These are phyloP conservation scores for Trogon melanurus DNA, from an alignment of 2,113 vertebrate genomes.

Conservation along the genomic window DNA sequence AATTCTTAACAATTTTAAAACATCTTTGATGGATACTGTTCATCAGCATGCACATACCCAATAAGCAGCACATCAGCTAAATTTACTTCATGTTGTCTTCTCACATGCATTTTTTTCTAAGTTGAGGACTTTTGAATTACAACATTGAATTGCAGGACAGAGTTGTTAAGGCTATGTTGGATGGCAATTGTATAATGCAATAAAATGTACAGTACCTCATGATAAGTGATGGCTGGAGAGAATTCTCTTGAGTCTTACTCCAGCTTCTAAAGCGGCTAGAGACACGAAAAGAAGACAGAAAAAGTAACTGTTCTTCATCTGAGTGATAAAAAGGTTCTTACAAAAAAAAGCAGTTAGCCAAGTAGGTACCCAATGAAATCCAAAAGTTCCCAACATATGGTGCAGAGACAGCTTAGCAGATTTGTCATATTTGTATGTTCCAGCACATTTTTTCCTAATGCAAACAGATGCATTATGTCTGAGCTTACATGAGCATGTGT, in stretches of 20 bases:
- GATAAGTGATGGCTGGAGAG: neutral
- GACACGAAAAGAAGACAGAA: neutral
- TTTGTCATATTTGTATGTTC: neutral
- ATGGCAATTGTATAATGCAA: neutral
- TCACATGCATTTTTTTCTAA: neutral
- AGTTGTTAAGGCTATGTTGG: neutral
- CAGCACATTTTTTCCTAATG: neutral
- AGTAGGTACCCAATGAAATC: neutral
- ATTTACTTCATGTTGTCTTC: neutral
- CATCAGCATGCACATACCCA: neutral
- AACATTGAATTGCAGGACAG: neutral
- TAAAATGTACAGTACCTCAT: neutral
- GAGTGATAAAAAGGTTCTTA: conserved; percentile 4
- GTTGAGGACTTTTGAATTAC: neutral
- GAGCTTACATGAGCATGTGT: neutral
- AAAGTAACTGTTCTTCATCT: neutral
- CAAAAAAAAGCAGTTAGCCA: neutral
- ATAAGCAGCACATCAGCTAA: neutral
- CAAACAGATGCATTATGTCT: neutral
- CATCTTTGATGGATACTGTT: neutral
- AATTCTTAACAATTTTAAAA: neutral
- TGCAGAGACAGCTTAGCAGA: neutral
- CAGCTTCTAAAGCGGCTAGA: neutral
- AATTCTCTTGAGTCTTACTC: neutral
- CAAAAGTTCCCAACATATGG: neutral